These are phyloP conservation scores for Trisateles emortualis DNA, from an alignment of 2,888 invertebrate species.

Conservation along the genomic window DNA sequence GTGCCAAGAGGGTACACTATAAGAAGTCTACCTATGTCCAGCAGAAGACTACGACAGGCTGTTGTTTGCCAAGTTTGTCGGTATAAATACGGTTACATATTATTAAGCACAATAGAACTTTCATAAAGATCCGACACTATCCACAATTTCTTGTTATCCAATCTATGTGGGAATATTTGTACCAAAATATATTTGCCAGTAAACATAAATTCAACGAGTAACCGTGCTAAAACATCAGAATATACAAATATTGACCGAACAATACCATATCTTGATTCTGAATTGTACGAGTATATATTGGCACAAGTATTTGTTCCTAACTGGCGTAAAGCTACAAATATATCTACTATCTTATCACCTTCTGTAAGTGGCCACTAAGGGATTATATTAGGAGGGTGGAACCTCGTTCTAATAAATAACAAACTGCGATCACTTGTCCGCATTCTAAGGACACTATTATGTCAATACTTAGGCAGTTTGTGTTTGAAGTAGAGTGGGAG, in stretches of 20 bases:
- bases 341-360: constrained; percentile 2
- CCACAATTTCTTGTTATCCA: neutral
- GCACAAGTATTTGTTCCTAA: constrained; percentile 3
- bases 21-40: too few relatives aligned
- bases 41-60: too few relatives aligned
- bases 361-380: constrained; percentile 4
- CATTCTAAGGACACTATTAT: constrained; percentile 6
- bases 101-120: neutral
- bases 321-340: constrained; percentile 1
- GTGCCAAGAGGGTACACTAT: too few relatives aligned
- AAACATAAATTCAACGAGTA: neutral
- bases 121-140: neutral
- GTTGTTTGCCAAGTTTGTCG: too few relatives aligned
- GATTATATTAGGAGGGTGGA: constrained; percentile 5
- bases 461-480: neutral
- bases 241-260: neutral
- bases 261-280: neutral
- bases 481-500: neutral
- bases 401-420: constrained; percentile 4
- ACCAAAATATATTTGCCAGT: neutral
- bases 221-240: neutral
- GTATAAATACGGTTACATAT: too few relatives aligned
- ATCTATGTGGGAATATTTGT: neutral
- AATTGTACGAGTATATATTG: neutral
- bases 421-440: constrained; percentile 3